Percentiles rank a stretch among this genome's conserved stretches.
Conservation (phyloP, 2,888 invertebrate genomes). For the Leucophora obtusa region DNA sequence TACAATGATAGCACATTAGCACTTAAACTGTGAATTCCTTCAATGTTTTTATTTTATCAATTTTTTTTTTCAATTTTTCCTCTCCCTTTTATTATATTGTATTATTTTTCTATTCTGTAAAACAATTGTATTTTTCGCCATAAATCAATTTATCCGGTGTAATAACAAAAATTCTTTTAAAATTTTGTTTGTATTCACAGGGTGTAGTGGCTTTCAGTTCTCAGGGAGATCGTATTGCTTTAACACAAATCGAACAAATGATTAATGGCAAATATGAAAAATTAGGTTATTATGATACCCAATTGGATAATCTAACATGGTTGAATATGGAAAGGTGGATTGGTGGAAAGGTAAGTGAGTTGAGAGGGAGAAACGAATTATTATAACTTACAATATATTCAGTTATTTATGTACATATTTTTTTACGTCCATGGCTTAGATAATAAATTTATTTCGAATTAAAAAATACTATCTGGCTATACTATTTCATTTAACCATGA, state of each 20-base stretch:
- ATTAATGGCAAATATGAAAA: constrained; percentile 95
- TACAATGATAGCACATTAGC: no score
- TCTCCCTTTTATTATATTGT: no score
- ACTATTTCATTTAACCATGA: no score
- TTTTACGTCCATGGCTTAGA: no score
- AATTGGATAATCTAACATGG: constrained; percentile 97
- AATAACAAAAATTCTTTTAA: not conserved
- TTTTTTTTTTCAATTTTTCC: not conserved
- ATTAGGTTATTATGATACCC: constrained; percentile 97
- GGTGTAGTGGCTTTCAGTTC: constrained; percentile 98
- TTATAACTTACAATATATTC: no score
- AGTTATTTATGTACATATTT: no score
- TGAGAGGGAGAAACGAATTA: not conserved
- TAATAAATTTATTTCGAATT: no score
- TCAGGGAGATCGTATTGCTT: constrained; percentile 98
- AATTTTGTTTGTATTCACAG: constrained; percentile 80
- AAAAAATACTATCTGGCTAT: no score
- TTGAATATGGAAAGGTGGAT: constrained; percentile 93
- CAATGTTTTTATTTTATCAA: not conserved
- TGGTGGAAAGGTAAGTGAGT: constrained; percentile 82
- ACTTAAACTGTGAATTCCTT: no score
- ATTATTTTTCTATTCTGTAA: no score
- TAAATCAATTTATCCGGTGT: not conserved
- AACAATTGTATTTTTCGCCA: no score
- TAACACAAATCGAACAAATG: constrained; percentile 99